These are phyloP conservation scores for Etheostoma cragini DNA, from an alignment of 2,113 vertebrate species.

Conservation along the genomic window DNA sequence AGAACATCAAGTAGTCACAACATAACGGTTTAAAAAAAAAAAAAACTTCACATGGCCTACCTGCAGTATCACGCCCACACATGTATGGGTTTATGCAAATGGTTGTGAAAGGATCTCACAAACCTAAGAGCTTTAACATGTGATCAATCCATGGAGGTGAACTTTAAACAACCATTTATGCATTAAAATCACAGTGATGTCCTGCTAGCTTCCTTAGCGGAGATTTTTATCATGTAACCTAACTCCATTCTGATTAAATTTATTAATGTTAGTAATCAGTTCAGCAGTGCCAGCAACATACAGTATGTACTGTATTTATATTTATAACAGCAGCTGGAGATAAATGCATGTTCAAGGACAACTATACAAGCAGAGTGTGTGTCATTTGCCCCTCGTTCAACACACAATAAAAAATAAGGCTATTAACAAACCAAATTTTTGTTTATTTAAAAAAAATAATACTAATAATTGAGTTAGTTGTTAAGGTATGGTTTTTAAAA, in stretches of 20 bases:
- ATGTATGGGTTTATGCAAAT: background rate
- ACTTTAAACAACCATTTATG: conserved; percentile 3
- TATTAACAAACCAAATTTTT: background rate
- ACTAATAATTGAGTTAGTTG: background rate
- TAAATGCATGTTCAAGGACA: conserved; percentile 1
- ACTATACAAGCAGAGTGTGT: background rate
- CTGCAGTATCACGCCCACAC: background rate
- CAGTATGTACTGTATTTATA: background rate
- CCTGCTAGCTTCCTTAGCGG: background rate
- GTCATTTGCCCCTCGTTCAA: background rate
- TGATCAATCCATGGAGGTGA: conserved; percentile 2
- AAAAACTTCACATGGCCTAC: background rate
- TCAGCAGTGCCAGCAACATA: background rate
- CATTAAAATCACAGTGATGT: background rate
- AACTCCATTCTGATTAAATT: background rate
- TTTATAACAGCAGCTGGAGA: conserved; percentile 1
- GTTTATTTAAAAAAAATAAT: background rate
- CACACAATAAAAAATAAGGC: background rate
- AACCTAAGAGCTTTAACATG: background rate
- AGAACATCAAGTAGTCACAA: conserved; percentile 14
- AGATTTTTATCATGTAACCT: background rate
- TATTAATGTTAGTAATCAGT: background rate
- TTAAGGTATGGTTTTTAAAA: background rate
- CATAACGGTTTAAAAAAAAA: background rate
- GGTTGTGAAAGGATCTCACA: background rate